Base-by-base conservation (phyloP, 2,797 vertebrate species). In the Falco berigora region DNA sequence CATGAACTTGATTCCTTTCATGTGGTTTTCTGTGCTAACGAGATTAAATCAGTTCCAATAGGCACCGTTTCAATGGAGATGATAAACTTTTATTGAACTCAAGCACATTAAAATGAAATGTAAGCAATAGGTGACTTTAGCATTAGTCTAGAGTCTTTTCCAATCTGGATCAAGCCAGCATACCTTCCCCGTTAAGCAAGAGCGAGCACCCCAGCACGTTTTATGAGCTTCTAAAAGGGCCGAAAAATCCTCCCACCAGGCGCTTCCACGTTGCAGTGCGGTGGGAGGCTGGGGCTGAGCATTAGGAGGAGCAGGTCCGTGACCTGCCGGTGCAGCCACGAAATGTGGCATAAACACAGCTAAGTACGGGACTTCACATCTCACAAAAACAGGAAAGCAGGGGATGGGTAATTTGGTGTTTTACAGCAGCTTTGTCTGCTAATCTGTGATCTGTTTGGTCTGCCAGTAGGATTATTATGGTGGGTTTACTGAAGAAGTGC, bases 81-180 rank as follows among this genome's bases (percentile, higher is more conserved):
- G 98, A 98, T 98, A 98, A 98, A 98, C 98, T 98, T 98, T 97
- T 98, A 98, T 97, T 98, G 98, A 98, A 98, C 98, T 98, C 97
- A 24, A 98, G 97, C 97, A 92, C 97, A 98, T 98, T 98, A 98
- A 98, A 98, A 98, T 98, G 97, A 98, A 98, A 98, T 98, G 98
- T 98, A 98, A 98, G 97, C 98, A 98, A 97, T 97, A 98, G 98
- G 98, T 98, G 97, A 98, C 97, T 98, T 97, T 94, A 97, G 96
- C 95, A 90, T 97, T 96, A 36, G 96, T 94, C 94, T 91, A 88
- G 94, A 97, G 95, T 97, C 97, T 94, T 96, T 98, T 97, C 97
- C 97, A 98, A 87, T 97, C 81, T 97, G 96, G 97, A 97, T 97
- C 96, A 96, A 97, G 94, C 90, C 97, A 90, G 91, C 96, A 94